Percentiles rank a stretch among this genome's conserved stretches.
phyloP scores from a whole-genome alignment of 1,140 invertebrate genomes.

The Phenacoccus solenopsis region DNA sequence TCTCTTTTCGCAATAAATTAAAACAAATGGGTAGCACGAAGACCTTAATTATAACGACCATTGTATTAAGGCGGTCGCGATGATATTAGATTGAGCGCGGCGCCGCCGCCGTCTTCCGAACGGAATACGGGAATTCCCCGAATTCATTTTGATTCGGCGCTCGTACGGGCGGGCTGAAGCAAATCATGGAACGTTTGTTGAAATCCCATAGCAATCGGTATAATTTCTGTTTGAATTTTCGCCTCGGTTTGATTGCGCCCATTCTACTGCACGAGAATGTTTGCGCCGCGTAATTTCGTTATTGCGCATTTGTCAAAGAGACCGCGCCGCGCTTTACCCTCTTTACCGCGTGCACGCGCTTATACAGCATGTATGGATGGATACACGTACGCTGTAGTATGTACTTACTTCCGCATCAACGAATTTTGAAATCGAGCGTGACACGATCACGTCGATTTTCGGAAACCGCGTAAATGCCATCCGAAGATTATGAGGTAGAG shows the following conservation, averaged over 20 bases:
- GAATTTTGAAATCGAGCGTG: no score
- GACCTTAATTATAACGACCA: conserved; percentile 16
- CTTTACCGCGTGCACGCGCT: no score
- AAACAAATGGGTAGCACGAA: conserved; percentile 5
- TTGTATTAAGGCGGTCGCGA: background rate
- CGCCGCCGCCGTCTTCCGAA: no score
- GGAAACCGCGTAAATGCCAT: no score
- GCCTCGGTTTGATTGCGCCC: conserved; percentile 15
- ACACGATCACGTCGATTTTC: no score
- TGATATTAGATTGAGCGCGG: background rate
- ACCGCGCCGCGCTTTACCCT: background rate
- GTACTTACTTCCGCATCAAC: no score
- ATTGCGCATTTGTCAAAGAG: background rate
- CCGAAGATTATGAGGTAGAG: no score
- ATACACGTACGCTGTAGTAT: no score
- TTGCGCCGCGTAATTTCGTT: background rate
- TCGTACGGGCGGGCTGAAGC: conserved; percentile 11
- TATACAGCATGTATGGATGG: no score
- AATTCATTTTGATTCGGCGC: conserved; percentile 13
- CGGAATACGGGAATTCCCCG: conserved; percentile 4
- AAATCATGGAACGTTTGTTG: conserved; percentile 16
- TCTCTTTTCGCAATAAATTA: conserved; percentile 10
- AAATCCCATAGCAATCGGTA: conserved; percentile 9
- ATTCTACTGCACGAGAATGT: background rate
- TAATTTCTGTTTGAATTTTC: conserved; percentile 18